Evolutionary conservation across 2,888 invertebrate genomes (phyloP).

Genomic region (Pandemis heparana): DNA sequence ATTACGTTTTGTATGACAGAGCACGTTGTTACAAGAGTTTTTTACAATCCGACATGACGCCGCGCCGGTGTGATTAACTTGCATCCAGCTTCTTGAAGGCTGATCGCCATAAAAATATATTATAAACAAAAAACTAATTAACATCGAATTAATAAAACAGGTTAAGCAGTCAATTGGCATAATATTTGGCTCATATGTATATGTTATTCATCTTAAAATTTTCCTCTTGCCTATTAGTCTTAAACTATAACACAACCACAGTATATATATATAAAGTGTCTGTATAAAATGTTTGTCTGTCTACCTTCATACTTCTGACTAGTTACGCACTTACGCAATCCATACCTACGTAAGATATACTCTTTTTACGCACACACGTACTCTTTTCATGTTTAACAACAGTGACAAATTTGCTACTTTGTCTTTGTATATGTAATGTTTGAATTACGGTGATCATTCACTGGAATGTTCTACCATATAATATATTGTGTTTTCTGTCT

Average conservation of each 20-base stretch:
- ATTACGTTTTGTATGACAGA: constrained; percentile 81
- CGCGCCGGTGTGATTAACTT: constrained; percentile 65
- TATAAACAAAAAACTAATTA: constrained; percentile 17
- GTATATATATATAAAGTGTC: too few species aligned
- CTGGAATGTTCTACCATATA: too few species aligned
- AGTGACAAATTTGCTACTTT: too few species aligned
- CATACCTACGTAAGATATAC: too few species aligned
- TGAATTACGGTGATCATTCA: too few species aligned
- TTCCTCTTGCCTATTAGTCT: neutral
- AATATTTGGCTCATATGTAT: neutral
- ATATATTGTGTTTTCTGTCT: too few species aligned
- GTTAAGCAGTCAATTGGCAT: constrained; percentile 5
- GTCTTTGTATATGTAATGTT: too few species aligned
- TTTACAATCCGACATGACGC: constrained; percentile 71
- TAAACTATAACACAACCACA: neutral
- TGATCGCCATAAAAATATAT: constrained; percentile 35
- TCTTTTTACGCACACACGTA: too few species aligned
- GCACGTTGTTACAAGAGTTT: constrained; percentile 73
- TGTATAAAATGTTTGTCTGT: too few species aligned
- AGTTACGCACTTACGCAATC: too few species aligned
- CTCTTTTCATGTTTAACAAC: too few species aligned
- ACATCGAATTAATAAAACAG: constrained; percentile 5
- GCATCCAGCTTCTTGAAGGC: constrained; percentile 33
- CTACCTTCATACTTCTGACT: too few species aligned
- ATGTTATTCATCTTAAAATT: neutral